Conservation (phyloP, 2,888 invertebrate genomes). For the Bruchidius siliquastri region DNA sequence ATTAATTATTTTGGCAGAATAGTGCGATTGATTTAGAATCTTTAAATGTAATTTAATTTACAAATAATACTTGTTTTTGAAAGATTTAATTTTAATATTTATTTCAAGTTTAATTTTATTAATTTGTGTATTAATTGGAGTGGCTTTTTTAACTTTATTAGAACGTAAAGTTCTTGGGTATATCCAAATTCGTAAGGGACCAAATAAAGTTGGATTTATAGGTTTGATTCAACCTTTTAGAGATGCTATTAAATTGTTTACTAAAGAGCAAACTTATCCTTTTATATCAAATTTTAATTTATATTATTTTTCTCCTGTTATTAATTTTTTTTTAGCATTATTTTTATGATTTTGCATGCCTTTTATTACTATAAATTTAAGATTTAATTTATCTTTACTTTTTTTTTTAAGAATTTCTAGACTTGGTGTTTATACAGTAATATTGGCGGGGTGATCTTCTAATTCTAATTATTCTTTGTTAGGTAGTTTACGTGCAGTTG, state of each 20-base stretch:
- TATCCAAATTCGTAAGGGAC: constrained; percentile 70
- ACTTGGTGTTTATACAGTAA: constrained; percentile 59
- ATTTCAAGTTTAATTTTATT: constrained; percentile 51
- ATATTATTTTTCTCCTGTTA: constrained; percentile 49
- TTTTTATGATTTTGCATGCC: constrained; percentile 57
- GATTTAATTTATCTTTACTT: constrained; percentile 57
- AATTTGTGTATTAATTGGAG: constrained; percentile 58
- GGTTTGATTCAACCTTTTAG: constrained; percentile 67
- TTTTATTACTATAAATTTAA: constrained; percentile 52
- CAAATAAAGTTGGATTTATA: constrained; percentile 62
- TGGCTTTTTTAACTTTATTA: constrained; percentile 68
- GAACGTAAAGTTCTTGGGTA: constrained; percentile 68
- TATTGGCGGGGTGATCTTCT: constrained; percentile 63
- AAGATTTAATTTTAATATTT: constrained; percentile 41
- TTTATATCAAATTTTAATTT: constrained; percentile 56
- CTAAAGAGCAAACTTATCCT: constrained; percentile 59
- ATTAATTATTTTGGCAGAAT: constrained; percentile 60
- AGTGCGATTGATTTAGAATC: constrained; percentile 69
- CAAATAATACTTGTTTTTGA: constrained; percentile 53
- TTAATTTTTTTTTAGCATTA: constrained; percentile 41
- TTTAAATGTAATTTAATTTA: constrained; percentile 55
- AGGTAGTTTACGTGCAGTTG: constrained; percentile 62
- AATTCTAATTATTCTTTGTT: constrained; percentile 71
- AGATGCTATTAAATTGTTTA: constrained; percentile 70
- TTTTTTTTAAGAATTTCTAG: constrained; percentile 64